These are phyloP conservation scores for Ormia ochracea DNA, from an alignment of 2,888 invertebrate species.

Conservation along the genomic window DNA sequence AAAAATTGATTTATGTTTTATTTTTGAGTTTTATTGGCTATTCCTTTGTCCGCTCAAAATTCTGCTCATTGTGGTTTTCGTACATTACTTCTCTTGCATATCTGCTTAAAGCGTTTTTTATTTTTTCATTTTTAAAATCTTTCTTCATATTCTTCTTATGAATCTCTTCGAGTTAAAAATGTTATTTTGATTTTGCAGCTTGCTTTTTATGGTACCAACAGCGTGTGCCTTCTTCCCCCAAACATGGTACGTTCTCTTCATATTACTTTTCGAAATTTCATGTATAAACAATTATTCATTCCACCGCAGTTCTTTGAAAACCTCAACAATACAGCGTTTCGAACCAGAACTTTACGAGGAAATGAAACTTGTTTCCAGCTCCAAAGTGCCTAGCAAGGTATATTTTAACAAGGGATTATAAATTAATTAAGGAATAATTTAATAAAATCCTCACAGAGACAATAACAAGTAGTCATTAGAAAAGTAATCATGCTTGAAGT, in stretches of 20 bases:
- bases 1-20: neutral
- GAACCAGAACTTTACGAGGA: constrained; percentile 86
- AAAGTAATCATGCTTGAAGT: constrained; percentile 59
- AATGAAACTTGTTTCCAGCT: constrained; percentile 82
- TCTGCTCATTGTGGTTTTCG: neutral
- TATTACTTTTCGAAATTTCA: neutral
- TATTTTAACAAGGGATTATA: constrained; percentile 95
- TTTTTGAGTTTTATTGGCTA: neutral
- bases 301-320: constrained; percentile 82
- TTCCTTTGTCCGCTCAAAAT: neutral
- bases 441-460: constrained; percentile 38
- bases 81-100: neutral
- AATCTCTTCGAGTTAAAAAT: neutral
- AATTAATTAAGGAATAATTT: constrained; percentile 65
- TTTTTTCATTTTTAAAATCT: neutral
- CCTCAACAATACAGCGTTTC: constrained; percentile 83
- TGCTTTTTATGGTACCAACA: constrained; percentile 90
- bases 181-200: constrained; percentile 77
- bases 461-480: constrained; percentile 41
- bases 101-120: neutral
- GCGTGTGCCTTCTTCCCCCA: constrained; percentile 92
- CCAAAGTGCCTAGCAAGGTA: constrained; percentile 83
- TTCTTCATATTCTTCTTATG: neutral
- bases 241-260: constrained; percentile 81
- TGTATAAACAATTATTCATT: neutral